Evolutionary conservation across 2,113 vertebrate genomes (phyloP).

Genomic region (Orycteropus afer): DNA sequence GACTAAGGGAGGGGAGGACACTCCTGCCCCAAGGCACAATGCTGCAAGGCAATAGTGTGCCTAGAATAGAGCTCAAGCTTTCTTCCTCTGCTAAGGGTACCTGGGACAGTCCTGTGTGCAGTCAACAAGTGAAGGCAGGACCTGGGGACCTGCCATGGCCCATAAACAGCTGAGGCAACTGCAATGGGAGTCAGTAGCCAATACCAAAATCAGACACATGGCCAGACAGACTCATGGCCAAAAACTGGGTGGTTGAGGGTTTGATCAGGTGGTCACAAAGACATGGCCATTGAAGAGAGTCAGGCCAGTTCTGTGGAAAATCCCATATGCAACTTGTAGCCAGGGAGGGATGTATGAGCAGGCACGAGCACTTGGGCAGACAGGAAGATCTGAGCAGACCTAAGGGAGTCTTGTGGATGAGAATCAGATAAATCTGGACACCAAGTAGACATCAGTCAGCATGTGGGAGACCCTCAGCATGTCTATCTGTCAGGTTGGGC

Average conservation of each 20-base stretch:
- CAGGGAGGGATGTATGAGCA: not conserved
- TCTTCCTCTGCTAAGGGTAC: not conserved
- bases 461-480: not conserved
- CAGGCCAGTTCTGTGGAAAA: not conserved
- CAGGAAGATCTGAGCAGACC: not conserved
- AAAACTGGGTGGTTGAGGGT: not conserved
- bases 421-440: not conserved
- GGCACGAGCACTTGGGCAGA: rapidly evolving
- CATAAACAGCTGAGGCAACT: not conserved
- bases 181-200: not conserved
- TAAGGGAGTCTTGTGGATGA: rapidly evolving
- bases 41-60: not conserved
- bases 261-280: not conserved
- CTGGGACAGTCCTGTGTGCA: not conserved
- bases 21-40: not conserved
- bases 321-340: not conserved
- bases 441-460: not conserved
- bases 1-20: not conserved
- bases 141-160: not conserved
- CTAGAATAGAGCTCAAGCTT: not conserved
- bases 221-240: not conserved
- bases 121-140: not conserved
- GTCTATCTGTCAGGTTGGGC: rapidly evolving
- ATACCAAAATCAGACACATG: too few species aligned
- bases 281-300: not conserved